phyloP scores from a whole-genome alignment of 2,113 vertebrate species.

The Hippoglossus stenolepis region DNA sequence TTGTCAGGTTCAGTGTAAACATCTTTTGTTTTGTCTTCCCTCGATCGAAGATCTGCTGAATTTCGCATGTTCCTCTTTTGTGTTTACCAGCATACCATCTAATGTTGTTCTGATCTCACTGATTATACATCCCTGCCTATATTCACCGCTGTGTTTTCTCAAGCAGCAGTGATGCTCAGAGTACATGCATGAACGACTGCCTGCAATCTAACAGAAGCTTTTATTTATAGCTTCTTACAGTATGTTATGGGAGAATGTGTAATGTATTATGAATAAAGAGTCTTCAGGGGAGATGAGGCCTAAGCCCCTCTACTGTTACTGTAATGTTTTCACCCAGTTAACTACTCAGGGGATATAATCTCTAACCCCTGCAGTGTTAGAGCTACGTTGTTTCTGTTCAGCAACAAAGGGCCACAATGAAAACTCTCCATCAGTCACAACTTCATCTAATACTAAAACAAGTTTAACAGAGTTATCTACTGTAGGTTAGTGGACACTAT shows the following conservation, averaged over 20 bases:
- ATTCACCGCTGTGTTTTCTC: not conserved
- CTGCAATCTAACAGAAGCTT: not conserved
- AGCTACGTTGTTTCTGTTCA: too few species aligned
- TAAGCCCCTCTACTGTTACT: too few species aligned
- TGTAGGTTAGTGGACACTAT: too few species aligned
- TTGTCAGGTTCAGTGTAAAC: slow-evolving; percentile 8
- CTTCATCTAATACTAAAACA: too few species aligned
- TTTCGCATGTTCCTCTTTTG: not conserved
- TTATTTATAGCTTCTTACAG: not conserved
- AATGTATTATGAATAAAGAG: not conserved
- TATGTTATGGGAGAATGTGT: not conserved
- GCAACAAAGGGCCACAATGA: too few species aligned
- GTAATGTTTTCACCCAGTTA: too few species aligned
- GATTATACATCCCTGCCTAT: slow-evolving; percentile 23
- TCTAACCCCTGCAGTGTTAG: too few species aligned
- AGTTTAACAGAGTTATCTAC: too few species aligned
- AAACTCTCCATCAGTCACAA: too few species aligned
- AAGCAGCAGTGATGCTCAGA: not conserved
- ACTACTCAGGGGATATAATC: too few species aligned
- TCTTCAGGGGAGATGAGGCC: not conserved
- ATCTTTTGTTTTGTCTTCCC: not conserved
- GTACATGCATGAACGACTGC: not conserved
- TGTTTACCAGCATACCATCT: not conserved
- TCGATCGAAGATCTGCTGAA: not conserved
- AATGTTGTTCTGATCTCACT: not conserved